A percentile compares a stretch with the other conserved stretches of the same genome.
Evolutionary conservation across 2,797 vertebrate genomes (phyloP).

Genomic region (Poeciliopsis infans): DNA sequence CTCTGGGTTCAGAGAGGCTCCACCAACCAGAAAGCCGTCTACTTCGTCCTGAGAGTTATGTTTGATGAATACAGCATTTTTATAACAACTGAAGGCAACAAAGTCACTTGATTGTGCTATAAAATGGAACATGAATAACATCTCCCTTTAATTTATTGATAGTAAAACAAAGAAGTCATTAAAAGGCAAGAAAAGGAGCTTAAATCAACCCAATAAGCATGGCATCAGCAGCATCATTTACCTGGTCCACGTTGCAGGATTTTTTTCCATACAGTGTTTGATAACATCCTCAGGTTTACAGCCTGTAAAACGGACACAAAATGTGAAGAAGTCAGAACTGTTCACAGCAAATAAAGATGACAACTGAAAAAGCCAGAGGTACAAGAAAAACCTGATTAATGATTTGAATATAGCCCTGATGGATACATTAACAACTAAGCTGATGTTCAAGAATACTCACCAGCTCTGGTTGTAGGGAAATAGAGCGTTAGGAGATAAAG

Average conservation of each 20-base stretch:
- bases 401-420: background rate
- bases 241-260: background rate
- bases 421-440: background rate
- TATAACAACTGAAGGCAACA: background rate
- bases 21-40: conserved; percentile 93
- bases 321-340: background rate
- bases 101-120: background rate
- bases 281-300: background rate
- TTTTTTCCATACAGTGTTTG: accelerated
- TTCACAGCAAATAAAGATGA: background rate
- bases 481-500: conserved; percentile 17
- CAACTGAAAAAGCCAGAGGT: background rate
- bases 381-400: accelerated
- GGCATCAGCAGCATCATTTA: conserved; percentile 15
- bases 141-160: background rate
- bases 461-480: accelerated
- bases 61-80: background rate
- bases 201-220: background rate
- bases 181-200: background rate
- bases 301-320: conserved; percentile 1
- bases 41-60: conserved; percentile 82
- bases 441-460: conserved; percentile 44
- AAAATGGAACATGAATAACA: background rate
- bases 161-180: background rate
- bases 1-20: conserved; percentile 92